Percentiles rank a stretch among this genome's conserved stretches.
phyloP scores from a whole-genome alignment of 2,113 vertebrate genomes.

The Misgurnus mizolepis region DNA sequence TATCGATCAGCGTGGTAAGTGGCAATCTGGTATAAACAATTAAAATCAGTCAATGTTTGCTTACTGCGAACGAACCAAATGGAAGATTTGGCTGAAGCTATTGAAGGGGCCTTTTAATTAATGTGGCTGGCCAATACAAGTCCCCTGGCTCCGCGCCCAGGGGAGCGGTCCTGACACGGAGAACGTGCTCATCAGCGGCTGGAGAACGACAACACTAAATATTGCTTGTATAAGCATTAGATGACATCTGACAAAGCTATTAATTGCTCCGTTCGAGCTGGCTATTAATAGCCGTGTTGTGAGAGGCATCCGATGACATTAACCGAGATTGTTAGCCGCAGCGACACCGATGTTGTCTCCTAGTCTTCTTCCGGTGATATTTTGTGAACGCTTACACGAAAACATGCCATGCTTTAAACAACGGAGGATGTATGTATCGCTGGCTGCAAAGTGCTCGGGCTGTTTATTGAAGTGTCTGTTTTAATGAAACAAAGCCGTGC shows the following conservation, averaged over 20 bases:
- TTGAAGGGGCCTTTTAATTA: conserved; percentile 59
- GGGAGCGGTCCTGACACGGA: conserved; percentile 48
- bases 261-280: conserved; percentile 52
- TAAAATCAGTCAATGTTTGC: conserved; percentile 53
- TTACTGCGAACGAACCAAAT: conserved; percentile 53
- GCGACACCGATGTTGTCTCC: conserved; percentile 38
- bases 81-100: conserved; percentile 46
- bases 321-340: conserved; percentile 47
- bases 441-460: conserved; percentile 45
- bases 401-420: conserved; percentile 47
- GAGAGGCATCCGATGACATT: conserved; percentile 52
- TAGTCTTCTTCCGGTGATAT: conserved; percentile 27
- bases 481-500: conserved; percentile 44
- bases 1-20: conserved; percentile 59
- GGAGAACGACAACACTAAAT: conserved; percentile 53
- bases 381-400: conserved; percentile 33
- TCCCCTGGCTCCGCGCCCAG: conserved; percentile 50
- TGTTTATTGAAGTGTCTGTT: conserved; percentile 56
- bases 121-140: conserved; percentile 53
- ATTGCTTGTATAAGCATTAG: conserved; percentile 59
- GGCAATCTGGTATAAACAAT: conserved; percentile 60
- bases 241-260: conserved; percentile 56
- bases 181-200: conserved; percentile 44
- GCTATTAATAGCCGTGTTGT: conserved; percentile 52
- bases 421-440: conserved; percentile 42